These are phyloP conservation scores for Unio delphinus DNA, from an alignment of 2,888 invertebrate genomes.

Conservation along the genomic window DNA sequence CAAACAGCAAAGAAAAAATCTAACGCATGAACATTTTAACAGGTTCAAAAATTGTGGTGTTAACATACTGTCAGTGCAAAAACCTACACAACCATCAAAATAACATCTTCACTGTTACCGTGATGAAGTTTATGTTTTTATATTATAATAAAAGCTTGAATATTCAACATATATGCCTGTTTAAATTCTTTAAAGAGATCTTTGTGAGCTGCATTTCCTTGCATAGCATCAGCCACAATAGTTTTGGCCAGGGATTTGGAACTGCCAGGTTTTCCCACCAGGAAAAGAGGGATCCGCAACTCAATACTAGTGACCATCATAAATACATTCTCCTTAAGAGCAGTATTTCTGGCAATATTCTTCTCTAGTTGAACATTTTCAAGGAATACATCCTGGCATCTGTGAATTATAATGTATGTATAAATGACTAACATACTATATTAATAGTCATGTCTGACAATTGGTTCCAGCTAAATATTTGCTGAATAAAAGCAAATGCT, in stretches of 20 bases:
- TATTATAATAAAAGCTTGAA: too few relatives aligned
- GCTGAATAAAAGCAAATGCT: too few relatives aligned
- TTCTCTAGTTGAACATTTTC: constrained; percentile 51
- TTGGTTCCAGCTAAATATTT: too few relatives aligned
- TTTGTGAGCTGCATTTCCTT: constrained; percentile 58
- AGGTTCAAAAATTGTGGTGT: too few relatives aligned
- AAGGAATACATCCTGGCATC: constrained; percentile 65
- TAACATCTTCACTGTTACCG: too few relatives aligned
- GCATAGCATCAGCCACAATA: constrained; percentile 67
- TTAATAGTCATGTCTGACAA: too few relatives aligned
- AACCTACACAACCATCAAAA: too few relatives aligned
- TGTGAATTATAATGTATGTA: constrained; percentile 13
- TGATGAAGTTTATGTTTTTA: too few relatives aligned
- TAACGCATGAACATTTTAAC: too few relatives aligned
- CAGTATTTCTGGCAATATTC: constrained; percentile 65
- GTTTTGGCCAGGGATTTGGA: constrained; percentile 69
- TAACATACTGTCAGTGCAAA: too few relatives aligned
- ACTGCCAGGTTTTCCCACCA: constrained; percentile 70
- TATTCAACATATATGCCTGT: constrained; percentile 39
- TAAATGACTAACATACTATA: background rate
- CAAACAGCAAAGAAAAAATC: too few relatives aligned
- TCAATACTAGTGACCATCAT: constrained; percentile 70
- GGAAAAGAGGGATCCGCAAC: constrained; percentile 66
- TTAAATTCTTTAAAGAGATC: constrained; percentile 60
- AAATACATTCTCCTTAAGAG: constrained; percentile 68